Evolutionary conservation across 2,888 invertebrate species (phyloP), one percentile per base, ranked within the genome.

Genomic region (Torymus texanus): DNA sequence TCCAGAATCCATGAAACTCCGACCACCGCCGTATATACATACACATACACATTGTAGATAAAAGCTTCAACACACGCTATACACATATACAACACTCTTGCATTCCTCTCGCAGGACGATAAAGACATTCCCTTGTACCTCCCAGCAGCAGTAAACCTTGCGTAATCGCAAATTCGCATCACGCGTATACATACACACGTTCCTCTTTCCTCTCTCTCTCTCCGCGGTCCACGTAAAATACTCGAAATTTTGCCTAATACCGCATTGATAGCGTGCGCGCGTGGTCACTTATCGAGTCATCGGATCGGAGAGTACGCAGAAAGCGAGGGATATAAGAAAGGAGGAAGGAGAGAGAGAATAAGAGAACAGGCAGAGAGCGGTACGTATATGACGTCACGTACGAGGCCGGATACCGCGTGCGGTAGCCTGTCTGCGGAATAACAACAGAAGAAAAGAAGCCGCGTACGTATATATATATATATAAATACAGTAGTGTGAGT

Each of bases 361-460:
- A 0, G 56, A 56, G 41, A 14, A 41, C 8, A 41, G 56, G 14
- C 41, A 58, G n/a, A n/a, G n/a, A n/a, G 58, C 72, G 72, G 72
- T 72, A 62, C n/a, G 24, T 13, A 24, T 78, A 66, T 81, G 88
- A 89, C 89, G 88, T 88, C 89, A 88, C 89, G 89, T 89, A 88
- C 88, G 82, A 83, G 84, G 84, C 89, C 89, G 89, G 89, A 89
- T 88, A 88, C 86, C 55, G 16, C 86, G 86, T 82, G 85, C 3
- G 73, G 83, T 84, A 84, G 78, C 83, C 84, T 84, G 85, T 84
- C 86, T 85, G 85, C 82, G 85, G 89, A 88, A 89, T 89, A 88
- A 88, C 86, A 88, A 89, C 85, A 86, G 75, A 68, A 62, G 59
- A 65, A 67, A 63, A 41, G 16, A 61, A 71, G 74, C 24, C 16